A percentile compares a stretch with the other conserved stretches of the same genome.
Conservation (phyloP, 2,113 vertebrate genomes). For the Boleophthalmus pectinirostris region DNA sequence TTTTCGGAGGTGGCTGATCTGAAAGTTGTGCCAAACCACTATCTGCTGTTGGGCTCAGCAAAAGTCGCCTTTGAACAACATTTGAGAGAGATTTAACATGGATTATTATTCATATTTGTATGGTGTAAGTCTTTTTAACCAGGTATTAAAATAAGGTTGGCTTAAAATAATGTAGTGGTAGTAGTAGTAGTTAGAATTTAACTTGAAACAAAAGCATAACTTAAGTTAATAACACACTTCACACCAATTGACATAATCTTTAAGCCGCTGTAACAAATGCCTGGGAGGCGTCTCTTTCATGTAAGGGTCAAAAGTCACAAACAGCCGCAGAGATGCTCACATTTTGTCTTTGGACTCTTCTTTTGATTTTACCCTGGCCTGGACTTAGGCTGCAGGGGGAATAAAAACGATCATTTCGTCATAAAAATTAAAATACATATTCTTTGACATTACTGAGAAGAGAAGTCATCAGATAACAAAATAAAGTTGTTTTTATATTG, state of each 20-base stretch:
- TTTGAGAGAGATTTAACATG: not conserved
- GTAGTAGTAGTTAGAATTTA: not conserved
- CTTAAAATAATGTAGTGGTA: too few relatives aligned
- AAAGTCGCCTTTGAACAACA: constrained; percentile 26
- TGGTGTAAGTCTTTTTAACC: not conserved
- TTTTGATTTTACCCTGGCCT: not conserved
- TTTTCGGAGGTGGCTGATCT: constrained; percentile 39
- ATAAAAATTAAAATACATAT: constrained; percentile 21
- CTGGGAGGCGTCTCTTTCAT: constrained; percentile 53
- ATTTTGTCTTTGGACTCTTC: constrained; percentile 20
- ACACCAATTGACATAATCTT: constrained; percentile 17
- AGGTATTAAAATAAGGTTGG: not conserved
- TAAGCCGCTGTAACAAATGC: constrained; percentile 32
- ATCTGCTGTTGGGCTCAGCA: constrained; percentile 41
- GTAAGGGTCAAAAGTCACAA: constrained; percentile 52
- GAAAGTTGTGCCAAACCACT: constrained; percentile 43
- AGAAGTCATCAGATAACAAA: constrained; percentile 19
- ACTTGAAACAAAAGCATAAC: not conserved
- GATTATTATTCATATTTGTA: not conserved
- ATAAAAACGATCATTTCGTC: constrained; percentile 14
- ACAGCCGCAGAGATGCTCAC: constrained; percentile 40
- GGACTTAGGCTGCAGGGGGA: not conserved
- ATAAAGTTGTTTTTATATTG: constrained; percentile 21
- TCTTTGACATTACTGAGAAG: constrained; percentile 23
- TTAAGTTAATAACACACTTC: constrained; percentile 15